Percentiles rank a stretch among this genome's conserved stretches.
These are phyloP conservation scores for Rhagonycha lutea DNA, from an alignment of 2,888 invertebrate genomes.

Conservation along the genomic window DNA sequence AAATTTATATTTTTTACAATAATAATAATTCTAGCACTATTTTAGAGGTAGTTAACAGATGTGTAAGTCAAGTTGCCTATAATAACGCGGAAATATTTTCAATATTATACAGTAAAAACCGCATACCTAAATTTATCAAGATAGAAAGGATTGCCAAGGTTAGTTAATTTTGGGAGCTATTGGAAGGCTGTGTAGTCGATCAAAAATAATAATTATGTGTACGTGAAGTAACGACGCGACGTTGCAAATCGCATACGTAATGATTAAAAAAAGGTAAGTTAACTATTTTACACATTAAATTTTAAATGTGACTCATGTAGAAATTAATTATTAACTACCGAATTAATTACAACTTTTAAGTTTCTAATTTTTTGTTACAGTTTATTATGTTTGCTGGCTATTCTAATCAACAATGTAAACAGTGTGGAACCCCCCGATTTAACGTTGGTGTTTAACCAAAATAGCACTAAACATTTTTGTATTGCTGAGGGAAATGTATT, in stretches of 20 bases:
- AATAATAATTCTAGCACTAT: too few relatives aligned
- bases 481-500: conserved; percentile 46
- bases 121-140: not conserved
- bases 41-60: not conserved
- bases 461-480: conserved; percentile 42
- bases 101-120: not conserved
- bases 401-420: conserved; percentile 1
- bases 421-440: conserved; percentile 34
- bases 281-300: not conserved
- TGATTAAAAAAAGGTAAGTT: conserved; percentile 1
- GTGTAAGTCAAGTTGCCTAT: not conserved
- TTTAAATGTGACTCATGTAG: not conserved
- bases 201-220: not conserved
- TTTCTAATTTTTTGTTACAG: not conserved
- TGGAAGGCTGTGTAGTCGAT: not conserved
- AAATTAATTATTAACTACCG: not conserved
- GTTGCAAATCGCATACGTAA: not conserved
- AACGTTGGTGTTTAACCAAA: conserved; percentile 45
- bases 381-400: not conserved
- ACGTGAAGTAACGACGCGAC: not conserved
- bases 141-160: conserved; percentile 15
- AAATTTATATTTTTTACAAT: too few relatives aligned
- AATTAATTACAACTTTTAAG: not conserved
- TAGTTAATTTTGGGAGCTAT: conserved; percentile 5
- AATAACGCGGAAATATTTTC: not conserved